These are phyloP conservation scores for Trypoxylon attenuatum DNA, from an alignment of 2,888 invertebrate species.

Conservation along the genomic window DNA sequence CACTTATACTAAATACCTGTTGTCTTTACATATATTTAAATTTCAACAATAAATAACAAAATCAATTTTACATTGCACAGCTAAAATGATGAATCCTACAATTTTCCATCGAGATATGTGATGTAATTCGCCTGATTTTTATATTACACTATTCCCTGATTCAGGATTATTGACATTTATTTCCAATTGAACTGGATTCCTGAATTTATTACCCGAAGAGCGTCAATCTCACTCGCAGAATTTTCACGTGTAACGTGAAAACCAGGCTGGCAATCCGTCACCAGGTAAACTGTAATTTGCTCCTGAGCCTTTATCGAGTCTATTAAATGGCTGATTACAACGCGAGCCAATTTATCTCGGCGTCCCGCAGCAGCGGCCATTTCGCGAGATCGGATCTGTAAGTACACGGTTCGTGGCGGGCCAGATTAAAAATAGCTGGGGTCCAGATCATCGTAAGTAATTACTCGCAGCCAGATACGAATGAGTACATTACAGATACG, in stretches of 20 bases:
- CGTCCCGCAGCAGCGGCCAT: slow-evolving; percentile 16
- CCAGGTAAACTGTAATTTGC: slow-evolving; percentile 29
- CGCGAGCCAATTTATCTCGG: slow-evolving; percentile 35
- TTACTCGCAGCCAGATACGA: slow-evolving; percentile 35
- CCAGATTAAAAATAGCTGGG: not conserved
- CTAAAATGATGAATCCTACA: too few relatives aligned
- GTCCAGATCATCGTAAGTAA: slow-evolving; percentile 17
- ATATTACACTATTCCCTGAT: too few relatives aligned
- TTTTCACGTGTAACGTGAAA: slow-evolving; percentile 12
- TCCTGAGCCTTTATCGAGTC: slow-evolving; percentile 33
- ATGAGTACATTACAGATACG: slow-evolving; percentile 18
- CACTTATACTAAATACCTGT: too few relatives aligned
- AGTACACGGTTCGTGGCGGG: not conserved
- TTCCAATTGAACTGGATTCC: too few relatives aligned
- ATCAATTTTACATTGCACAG: too few relatives aligned
- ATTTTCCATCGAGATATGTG: too few relatives aligned
- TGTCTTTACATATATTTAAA: too few relatives aligned
- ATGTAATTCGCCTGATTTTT: too few relatives aligned
- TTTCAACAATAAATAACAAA: too few relatives aligned
- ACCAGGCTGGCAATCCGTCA: slow-evolving; percentile 19
- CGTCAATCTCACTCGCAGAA: not conserved
- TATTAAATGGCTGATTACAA: slow-evolving; percentile 37
- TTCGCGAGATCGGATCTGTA: slow-evolving; percentile 30
- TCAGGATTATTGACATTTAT: too few relatives aligned
- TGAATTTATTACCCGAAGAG: too few relatives aligned